Base-by-base conservation (phyloP, 2,888 invertebrate genomes). In the Zaprionus obscuricornis region DNA sequence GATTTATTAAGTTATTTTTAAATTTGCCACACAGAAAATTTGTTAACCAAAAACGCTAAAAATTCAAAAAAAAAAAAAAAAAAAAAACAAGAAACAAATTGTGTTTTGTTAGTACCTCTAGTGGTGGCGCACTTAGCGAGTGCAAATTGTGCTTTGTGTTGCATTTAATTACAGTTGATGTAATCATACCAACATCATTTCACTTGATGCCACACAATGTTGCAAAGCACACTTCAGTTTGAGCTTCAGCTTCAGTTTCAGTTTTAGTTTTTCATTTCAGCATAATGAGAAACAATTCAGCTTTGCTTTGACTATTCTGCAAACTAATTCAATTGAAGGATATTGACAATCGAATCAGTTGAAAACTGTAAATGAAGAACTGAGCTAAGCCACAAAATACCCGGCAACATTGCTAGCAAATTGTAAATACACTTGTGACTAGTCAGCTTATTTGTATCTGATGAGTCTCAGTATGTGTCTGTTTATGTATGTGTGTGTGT, bases 1-100 rank as follows among this genome's bases (percentile, higher is more conserved):
- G 18, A 43, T 55, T 79, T 74, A 78, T 78, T 76, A 56, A 74
- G 79, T 78, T 83, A 83, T 62, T 72, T 67, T 76, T 55, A 67
- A 70, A 64, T 64, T 67, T 65, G 39, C 72, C 72, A 33, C 70
- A 72, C 26, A 22, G 13, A 24, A 59, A 77, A 78, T 82, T 69
- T 65, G 51, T 55, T 71, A 68, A 47, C 67, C 47, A 54, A 59
- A 74, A 71, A 42, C 37, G 46, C 46, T 66, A 42, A 69, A 36
- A 52, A 43, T n/a, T n/a, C n/a, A n/a, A n/a, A n/a, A n/a, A n/a
- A n/a, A n/a, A n/a, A n/a, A n/a, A n/a, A n/a, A n/a, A n/a, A n/a
- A n/a, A n/a, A n/a, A n/a, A n/a, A n/a, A n/a, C n/a, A n/a, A n/a
- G 47, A 51, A 58, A 26, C 60, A 74, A 75, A 55, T 55, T 39